Evolutionary conservation across 2,888 invertebrate species (phyloP).

Genomic region (Drosophila borealis): DNA sequence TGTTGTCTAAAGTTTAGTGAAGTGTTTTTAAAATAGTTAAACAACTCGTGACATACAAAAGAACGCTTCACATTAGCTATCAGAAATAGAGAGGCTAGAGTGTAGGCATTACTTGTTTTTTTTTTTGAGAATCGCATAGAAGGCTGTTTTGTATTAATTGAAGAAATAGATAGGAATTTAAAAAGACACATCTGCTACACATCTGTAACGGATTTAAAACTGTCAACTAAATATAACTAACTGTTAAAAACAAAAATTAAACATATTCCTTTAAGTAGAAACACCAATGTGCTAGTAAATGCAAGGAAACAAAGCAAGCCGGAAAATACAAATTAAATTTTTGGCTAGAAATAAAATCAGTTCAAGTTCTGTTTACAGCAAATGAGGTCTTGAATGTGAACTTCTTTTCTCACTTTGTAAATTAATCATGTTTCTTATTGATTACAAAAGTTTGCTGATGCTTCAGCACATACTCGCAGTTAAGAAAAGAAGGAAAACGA

Average conservation of each 20-base stretch:
- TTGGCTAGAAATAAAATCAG: too few relatives aligned
- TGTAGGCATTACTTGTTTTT: neutral
- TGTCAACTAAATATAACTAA: too few relatives aligned
- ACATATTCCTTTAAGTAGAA: too few relatives aligned
- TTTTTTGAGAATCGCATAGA: neutral
- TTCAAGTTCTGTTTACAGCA: too few relatives aligned
- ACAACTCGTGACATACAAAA: neutral
- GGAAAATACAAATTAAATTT: too few relatives aligned
- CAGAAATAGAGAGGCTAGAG: neutral
- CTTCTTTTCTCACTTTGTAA: neutral
- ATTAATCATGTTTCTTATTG: conserved; percentile 22
- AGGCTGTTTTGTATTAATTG: too few relatives aligned
- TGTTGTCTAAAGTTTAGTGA: neutral
- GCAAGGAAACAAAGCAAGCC: too few relatives aligned
- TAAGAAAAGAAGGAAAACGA: neutral
- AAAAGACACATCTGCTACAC: too few relatives aligned
- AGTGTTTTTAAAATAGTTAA: neutral
- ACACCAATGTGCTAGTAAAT: too few relatives aligned
- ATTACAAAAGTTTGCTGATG: conserved; percentile 19
- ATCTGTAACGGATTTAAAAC: too few relatives aligned
- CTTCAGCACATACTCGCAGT: conserved; percentile 7
- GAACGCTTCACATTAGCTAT: neutral
- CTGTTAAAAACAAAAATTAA: too few relatives aligned
- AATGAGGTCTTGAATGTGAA: neutral
- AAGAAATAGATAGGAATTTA: too few relatives aligned